phyloP scores from a whole-genome alignment of 2,888 invertebrate species.

The Marronus borbonicus region DNA sequence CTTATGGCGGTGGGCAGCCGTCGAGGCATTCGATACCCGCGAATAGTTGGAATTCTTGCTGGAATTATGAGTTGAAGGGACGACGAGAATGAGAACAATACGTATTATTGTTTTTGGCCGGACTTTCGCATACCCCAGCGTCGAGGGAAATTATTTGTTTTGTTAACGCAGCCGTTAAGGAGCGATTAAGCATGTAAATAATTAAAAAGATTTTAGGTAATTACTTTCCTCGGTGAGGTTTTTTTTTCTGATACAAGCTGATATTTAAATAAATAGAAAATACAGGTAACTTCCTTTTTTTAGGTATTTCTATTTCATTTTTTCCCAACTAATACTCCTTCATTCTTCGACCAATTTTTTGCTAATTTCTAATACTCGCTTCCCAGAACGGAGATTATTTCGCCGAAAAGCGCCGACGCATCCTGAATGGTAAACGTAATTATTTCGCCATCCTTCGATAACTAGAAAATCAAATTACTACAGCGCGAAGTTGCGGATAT shows the following conservation, averaged over 20 bases:
- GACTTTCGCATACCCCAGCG: not conserved
- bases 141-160: too few species aligned
- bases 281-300: too few species aligned
- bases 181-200: too few species aligned
- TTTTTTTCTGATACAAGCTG: too few species aligned
- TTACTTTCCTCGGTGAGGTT: too few species aligned
- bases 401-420: not conserved
- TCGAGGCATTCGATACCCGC: not conserved
- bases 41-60: constrained; percentile 19
- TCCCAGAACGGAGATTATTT: not conserved
- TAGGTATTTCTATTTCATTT: too few species aligned
- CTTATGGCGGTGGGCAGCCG: not conserved
- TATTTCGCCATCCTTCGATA: constrained; percentile 19
- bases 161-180: too few species aligned
- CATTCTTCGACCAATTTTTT: too few species aligned
- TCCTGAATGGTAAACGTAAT: not conserved
- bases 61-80: not conserved
- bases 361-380: too few species aligned
- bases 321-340: too few species aligned
- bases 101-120: constrained; percentile 2
- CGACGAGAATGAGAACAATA: not conserved
- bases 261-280: too few species aligned
- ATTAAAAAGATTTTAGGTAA: too few species aligned
- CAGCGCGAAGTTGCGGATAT: constrained; percentile 30
- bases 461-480: constrained; percentile 34